These are phyloP conservation scores for Apotomis capreana DNA, from an alignment of 2,888 invertebrate genomes.

Conservation along the genomic window DNA sequence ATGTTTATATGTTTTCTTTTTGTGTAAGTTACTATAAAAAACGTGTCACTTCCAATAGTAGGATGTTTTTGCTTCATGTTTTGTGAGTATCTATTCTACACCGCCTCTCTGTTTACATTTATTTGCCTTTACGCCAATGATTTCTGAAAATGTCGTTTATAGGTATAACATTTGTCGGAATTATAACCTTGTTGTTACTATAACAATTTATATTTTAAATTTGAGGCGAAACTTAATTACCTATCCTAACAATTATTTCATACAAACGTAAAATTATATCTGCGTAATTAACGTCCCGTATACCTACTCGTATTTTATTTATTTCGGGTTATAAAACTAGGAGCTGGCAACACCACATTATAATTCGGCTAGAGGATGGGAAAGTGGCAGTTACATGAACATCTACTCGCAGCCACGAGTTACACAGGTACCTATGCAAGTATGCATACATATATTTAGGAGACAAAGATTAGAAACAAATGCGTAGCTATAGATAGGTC, in stretches of 20 bases:
- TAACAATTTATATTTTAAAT: too few relatives aligned
- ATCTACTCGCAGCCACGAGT: background rate
- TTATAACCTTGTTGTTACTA: too few relatives aligned
- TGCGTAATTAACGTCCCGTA: background rate
- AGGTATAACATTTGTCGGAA: too few relatives aligned
- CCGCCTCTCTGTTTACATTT: too few relatives aligned
- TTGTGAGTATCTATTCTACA: too few relatives aligned
- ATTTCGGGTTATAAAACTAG: background rate
- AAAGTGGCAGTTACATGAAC: conserved; percentile 23
- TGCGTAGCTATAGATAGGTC: background rate
- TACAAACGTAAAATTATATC: background rate
- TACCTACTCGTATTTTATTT: background rate
- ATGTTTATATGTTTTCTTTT: too few relatives aligned
- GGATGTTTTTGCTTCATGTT: too few relatives aligned
- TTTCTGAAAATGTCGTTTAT: too few relatives aligned
- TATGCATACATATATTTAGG: background rate
- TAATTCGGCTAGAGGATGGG: conserved; percentile 15
- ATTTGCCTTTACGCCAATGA: too few relatives aligned
- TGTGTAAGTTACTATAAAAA: too few relatives aligned
- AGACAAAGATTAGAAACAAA: background rate
- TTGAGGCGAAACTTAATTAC: too few relatives aligned
- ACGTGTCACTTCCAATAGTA: too few relatives aligned
- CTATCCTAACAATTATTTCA: background rate
- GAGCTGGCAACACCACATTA: conserved; percentile 15
- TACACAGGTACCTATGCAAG: background rate